These are phyloP conservation scores for Amia ocellicauda DNA, from an alignment of 2,113 vertebrate species.

Conservation along the genomic window DNA sequence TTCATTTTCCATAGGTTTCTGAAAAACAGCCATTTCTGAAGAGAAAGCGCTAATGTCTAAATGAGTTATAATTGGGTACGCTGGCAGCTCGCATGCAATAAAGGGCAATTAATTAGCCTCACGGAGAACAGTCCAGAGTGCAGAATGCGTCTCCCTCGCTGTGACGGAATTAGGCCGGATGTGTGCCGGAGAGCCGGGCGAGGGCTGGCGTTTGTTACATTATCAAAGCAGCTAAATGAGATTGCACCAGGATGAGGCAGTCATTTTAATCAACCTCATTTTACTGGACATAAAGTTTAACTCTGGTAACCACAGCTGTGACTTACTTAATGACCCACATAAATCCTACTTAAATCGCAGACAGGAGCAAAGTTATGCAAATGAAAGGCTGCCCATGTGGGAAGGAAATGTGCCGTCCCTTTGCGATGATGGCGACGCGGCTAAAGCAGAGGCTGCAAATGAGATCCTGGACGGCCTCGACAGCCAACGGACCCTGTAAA, in stretches of 20 bases:
- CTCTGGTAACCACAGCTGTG: slow-evolving; percentile 67
- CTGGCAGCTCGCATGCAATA: not conserved
- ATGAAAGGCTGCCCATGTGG: slow-evolving; percentile 51
- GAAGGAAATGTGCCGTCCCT: not conserved
- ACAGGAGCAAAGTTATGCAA: slow-evolving; percentile 71
- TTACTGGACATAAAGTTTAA: slow-evolving; percentile 56
- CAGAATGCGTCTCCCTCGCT: no score
- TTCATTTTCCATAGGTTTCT: no score
- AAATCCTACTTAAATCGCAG: slow-evolving; percentile 72
- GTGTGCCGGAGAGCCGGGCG: not conserved
- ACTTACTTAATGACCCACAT: slow-evolving; percentile 72
- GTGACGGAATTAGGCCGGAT: not conserved
- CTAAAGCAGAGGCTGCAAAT: not conserved
- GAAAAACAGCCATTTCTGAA: no score
- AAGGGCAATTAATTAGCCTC: not conserved
- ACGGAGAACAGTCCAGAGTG: not conserved
- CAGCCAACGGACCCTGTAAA: not conserved
- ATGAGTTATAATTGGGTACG: not conserved
- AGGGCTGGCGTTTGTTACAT: not conserved
- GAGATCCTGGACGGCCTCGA: not conserved
- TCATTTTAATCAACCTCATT: slow-evolving; percentile 57
- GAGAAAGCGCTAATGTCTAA: no score
- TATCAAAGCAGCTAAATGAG: not conserved
- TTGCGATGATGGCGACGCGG: not conserved
- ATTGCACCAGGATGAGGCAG: slow-evolving; percentile 24